These are phyloP conservation scores for Andricus grossulariae DNA, from an alignment of 1,140 invertebrate species.

Conservation along the genomic window DNA sequence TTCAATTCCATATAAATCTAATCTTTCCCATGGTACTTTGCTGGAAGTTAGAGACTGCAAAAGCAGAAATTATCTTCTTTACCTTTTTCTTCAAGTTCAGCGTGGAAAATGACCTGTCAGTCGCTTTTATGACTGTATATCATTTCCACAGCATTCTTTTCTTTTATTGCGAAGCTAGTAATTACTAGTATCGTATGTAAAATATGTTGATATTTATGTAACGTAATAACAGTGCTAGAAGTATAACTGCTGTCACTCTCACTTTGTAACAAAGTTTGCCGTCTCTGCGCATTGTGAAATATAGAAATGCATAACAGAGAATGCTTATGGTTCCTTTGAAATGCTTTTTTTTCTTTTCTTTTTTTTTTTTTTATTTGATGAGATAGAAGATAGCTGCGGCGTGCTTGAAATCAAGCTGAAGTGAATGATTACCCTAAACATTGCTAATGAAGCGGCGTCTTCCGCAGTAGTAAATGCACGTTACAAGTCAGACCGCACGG, in stretches of 20 bases:
- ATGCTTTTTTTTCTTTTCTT: not conserved
- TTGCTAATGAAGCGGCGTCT: not conserved
- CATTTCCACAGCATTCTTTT: slow-evolving; percentile 21
- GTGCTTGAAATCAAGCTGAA: not conserved
- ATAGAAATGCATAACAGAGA: not conserved
- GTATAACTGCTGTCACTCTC: slow-evolving; percentile 9
- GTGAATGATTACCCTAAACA: too few species aligned
- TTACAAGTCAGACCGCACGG: slow-evolving; percentile 8
- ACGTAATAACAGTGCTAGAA: slow-evolving; percentile 10
- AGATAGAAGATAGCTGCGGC: not conserved
- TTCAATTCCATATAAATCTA: not conserved
- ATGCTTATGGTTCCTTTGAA: not conserved
- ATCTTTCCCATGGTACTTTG: not conserved
- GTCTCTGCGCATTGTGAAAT: not conserved
- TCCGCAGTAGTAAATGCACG: slow-evolving; percentile 18
- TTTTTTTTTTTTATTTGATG: not conserved
- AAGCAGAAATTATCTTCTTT: slow-evolving; percentile 3
- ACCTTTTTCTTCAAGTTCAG: slow-evolving; percentile 16
- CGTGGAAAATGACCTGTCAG: slow-evolving; percentile 21
- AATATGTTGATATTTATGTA: slow-evolving; percentile 21
- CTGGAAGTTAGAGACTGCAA: not conserved
- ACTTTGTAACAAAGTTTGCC: slow-evolving; percentile 16
- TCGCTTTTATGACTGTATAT: not conserved
- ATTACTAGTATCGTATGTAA: slow-evolving; percentile 20
- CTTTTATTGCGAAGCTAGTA: not conserved